Base-by-base conservation (phyloP, 2,797 vertebrate genomes). In the Babyrousa celebensis region DNA sequence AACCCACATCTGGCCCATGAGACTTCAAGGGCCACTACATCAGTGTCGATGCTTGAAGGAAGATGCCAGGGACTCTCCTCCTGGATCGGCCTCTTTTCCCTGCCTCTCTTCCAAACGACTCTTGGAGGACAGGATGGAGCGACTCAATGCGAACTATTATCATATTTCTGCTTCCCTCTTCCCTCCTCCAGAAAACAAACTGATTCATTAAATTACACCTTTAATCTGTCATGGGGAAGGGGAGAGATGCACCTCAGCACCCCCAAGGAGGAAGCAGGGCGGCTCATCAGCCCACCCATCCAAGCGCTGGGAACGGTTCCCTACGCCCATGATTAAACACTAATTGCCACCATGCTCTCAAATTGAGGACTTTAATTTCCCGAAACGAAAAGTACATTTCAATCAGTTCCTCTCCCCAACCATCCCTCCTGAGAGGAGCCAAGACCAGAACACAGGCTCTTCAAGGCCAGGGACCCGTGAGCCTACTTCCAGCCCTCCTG, bases 331-430 rank as follows among this genome's bases (percentile, higher is more conserved):
- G 98, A 99, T 98, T 98, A 98, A 98, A 91, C 97, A 96, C 96
- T 98, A 98, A 98, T 98, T 98, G 97, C 97, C 36, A 71, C 97
- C 96, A 97, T 36, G 0, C 96, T 98, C 98, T 98, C 98, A 98
- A 98, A 98, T 98, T 97, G 92, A 98, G 77, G 89, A 89, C 97
- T 98, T 98, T 98, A 97, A 98, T 98, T 98, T 98, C 96, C 94
- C 14, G 0, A 96, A 97, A 96, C 0, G 58, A 85, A 95, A 94
- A 95, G 89, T 87, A 96, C 96, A 98, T 98, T 97, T 98, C 98
- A 98, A 95, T 98, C 97, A 97, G 95, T 71, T 98, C 96, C 95
- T 94, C 95, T 97, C 95, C 75, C 36, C 96, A 98, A 96, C 40
- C 77, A 10, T 23, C 23, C 88, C 78, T 85, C 75, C 75, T 74